Base-by-base conservation (phyloP, 2,888 invertebrate species). In the Epinotia bilunana region DNA sequence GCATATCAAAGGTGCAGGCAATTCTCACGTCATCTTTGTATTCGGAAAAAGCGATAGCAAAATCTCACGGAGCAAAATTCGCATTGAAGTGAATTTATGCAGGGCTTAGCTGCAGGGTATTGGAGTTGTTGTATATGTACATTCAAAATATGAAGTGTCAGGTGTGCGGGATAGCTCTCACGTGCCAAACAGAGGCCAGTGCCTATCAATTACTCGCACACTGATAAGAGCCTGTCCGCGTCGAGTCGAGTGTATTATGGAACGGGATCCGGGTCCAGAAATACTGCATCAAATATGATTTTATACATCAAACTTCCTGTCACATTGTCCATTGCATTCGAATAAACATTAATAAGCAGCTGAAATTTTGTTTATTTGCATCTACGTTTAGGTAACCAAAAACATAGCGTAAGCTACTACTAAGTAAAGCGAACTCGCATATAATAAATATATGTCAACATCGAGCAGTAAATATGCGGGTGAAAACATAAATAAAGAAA, bases 1-100 rank as follows among this genome's bases (percentile, higher is more conserved):
- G 57, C 55, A 68, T 68, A 39, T 68, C 68, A 57, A 68, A 68
- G 57, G 68, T 57, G 68, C 68, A 58, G 68, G 11, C 58, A 58
- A 58, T 68, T 58, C 58, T 39, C 57, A 46, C 58, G 57, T 53
- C 39, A 39, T 39, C 53, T n/a, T 43, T 58, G 20, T 23, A 68
- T 68, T 68, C 43, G 58, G 43, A 57, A 57, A 57, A 69, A 58
- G 58, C 43, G n/a, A 69, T 69, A 46, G 58, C 46, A 58, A 60
- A 60, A 46, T 69, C 60, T 49, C 46, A 60, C 60, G 46, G 43
- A 20, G 69, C 58, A n/a, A 60, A 43, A 58, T 57, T 68, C 58
- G 43, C 16, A 23, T 39, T 58, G 16, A 28, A 53, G 20, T 43
- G 13, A 23, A 43, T 68, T 43, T 9, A 9, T 39, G 39, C 39